These are phyloP conservation scores for Torymus texanus DNA, from an alignment of 2,888 invertebrate species.

Conservation along the genomic window DNA sequence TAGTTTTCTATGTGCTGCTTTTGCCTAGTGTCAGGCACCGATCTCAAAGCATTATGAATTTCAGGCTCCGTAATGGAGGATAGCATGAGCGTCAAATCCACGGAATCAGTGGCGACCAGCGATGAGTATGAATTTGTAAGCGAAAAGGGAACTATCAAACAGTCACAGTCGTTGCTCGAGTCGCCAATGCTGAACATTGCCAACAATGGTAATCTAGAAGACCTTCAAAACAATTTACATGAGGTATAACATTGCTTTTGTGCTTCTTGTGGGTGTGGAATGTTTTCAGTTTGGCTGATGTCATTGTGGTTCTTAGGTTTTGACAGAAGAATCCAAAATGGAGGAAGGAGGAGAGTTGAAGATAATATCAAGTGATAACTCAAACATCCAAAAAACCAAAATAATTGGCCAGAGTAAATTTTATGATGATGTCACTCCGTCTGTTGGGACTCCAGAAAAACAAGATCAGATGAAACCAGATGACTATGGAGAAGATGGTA, in stretches of 20 bases:
- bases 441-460: conserved; percentile 79
- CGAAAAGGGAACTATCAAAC: conserved; percentile 74
- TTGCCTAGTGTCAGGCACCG: no score
- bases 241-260: conserved; percentile 75
- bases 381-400: conserved; percentile 69
- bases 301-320: conserved; percentile 61
- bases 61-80: conserved; percentile 79
- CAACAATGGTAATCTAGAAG: conserved; percentile 81
- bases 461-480: conserved; percentile 88
- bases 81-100: conserved; percentile 81
- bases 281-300: not conserved
- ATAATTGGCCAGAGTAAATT: conserved; percentile 77
- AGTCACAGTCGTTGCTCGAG: conserved; percentile 70
- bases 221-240: conserved; percentile 79
- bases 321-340: conserved; percentile 73
- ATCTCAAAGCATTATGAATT: conserved; percentile 36
- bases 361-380: conserved; percentile 61
- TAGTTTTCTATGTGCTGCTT: no score
- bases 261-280: not conserved
- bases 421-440: conserved; percentile 74
- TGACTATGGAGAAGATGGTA: conserved; percentile 86
- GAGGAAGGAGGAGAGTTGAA: conserved; percentile 66
- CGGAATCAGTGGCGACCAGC: conserved; percentile 82
- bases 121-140: conserved; percentile 84
- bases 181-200: conserved; percentile 80